Evolutionary conservation across 1,140 invertebrate genomes (phyloP).

Genomic region (Geopemphigus sp.): DNA sequence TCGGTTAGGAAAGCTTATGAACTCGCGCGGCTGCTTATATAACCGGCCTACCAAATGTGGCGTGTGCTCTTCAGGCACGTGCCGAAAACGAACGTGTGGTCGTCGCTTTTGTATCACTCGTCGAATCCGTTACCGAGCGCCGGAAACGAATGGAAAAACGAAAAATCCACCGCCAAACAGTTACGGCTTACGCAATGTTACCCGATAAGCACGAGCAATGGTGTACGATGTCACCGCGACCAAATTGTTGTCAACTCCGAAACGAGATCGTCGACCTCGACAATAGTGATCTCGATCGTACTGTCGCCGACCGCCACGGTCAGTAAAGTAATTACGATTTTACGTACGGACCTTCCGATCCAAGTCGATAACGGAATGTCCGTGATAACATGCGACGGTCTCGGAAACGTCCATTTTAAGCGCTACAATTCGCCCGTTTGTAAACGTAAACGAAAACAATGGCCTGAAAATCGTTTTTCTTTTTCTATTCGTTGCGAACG

Average conservation of each 20-base stretch:
- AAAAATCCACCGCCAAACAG: background rate
- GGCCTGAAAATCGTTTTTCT: no score
- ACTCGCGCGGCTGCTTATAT: no score
- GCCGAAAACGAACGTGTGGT: constrained; percentile 9
- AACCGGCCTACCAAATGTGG: no score
- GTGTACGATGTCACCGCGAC: background rate
- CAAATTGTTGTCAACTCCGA: background rate
- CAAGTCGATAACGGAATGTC: no score
- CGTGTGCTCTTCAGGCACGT: background rate
- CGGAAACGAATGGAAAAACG: background rate
- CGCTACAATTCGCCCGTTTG: no score
- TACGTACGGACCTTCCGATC: no score
- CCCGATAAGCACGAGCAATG: background rate
- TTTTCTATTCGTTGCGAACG: no score
- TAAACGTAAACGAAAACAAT: no score
- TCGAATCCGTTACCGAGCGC: background rate
- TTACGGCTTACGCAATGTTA: background rate
- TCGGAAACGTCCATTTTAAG: no score
- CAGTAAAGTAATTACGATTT: background rate
- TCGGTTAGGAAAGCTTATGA: no score
- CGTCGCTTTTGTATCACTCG: background rate
- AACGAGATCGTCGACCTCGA: background rate
- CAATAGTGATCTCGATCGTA: background rate
- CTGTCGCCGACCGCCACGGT: constrained; percentile 11
- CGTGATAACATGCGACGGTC: no score